Evolutionary conservation across 2,888 invertebrate species (phyloP).

Genomic region (Pachydiplax longipennis): DNA sequence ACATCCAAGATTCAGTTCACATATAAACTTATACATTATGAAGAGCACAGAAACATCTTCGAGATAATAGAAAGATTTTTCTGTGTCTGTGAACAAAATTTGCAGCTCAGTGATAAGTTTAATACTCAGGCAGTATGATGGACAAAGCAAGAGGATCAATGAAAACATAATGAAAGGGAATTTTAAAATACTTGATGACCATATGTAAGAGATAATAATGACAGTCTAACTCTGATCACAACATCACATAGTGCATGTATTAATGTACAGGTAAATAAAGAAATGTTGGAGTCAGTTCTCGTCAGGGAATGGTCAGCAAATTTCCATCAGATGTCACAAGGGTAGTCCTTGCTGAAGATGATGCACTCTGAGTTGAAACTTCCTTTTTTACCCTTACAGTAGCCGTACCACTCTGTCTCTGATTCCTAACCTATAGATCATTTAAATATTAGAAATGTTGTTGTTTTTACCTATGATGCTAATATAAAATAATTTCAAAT

Average conservation of each 20-base stretch:
- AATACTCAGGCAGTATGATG: conserved; percentile 1
- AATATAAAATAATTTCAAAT: too few relatives aligned
- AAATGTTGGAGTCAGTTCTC: neutral
- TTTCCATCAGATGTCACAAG: conserved; percentile 17
- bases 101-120: neutral
- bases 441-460: too few relatives aligned
- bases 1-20: neutral
- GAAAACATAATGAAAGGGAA: neutral
- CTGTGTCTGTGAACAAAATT: neutral
- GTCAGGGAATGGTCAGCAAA: conserved; percentile 17
- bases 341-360: neutral
- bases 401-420: neutral
- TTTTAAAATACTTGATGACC: neutral
- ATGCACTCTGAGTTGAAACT: neutral
- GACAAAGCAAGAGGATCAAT: neutral
- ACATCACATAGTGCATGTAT: neutral
- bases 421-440: neutral
- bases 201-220: neutral
- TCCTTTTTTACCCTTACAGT: neutral
- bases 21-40: neutral
- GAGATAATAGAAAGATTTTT: neutral
- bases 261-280: neutral
- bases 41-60: neutral
- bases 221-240: neutral
- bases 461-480: too few relatives aligned